Base-by-base conservation (phyloP, 2,797 vertebrate species). In the Trachops cirrhosus region DNA sequence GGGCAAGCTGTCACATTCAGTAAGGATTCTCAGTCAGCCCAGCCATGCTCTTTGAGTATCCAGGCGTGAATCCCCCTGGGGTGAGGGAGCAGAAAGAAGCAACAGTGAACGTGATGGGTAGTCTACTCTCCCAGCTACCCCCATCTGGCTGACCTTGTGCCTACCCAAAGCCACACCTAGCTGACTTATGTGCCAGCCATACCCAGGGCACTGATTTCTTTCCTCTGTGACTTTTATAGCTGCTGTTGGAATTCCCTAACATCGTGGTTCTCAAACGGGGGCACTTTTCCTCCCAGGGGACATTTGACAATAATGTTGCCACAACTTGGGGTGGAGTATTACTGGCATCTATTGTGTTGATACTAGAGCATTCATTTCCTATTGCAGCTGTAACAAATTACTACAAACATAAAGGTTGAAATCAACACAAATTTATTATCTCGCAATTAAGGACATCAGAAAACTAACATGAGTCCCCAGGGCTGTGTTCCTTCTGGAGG, bases 1-100 rank as follows among this genome's bases (percentile, higher is more conserved):
- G 83, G 59, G 75, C 89, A 32, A 80, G 57, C 91, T 96, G 97
- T 96, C 97, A 91, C 86, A 44, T 80, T 77, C 78, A 89, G 67
- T 97, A 52, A 97, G n/a, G 39, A 86, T 93, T 52, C 91, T 83
- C 74, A 19, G 90, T 19, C 75, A 57, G 93, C 62, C 54, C 48
- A 37, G 57, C 62, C 54, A 29, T 0, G 6, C 32, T 64, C 44
- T 78, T 77, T 34, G 64, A 64, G 88, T 41, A 67, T 22, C 92
- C 88, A 83, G 70, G 89, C 83, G 0, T 41, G 59, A 90, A 39
- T 41, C 34, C n/a, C 92, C 54, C 3, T 24, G 2, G 32, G 68
- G 52, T 1, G 4, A 87, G 50, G 19, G 19, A 44, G 37, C 48
- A 86, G 85, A 62, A 67, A 85, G 75, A 19, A 29, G 68, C 18